Conservation (phyloP, 1,140 invertebrate genomes). For the Chrysoperla carnea region DNA sequence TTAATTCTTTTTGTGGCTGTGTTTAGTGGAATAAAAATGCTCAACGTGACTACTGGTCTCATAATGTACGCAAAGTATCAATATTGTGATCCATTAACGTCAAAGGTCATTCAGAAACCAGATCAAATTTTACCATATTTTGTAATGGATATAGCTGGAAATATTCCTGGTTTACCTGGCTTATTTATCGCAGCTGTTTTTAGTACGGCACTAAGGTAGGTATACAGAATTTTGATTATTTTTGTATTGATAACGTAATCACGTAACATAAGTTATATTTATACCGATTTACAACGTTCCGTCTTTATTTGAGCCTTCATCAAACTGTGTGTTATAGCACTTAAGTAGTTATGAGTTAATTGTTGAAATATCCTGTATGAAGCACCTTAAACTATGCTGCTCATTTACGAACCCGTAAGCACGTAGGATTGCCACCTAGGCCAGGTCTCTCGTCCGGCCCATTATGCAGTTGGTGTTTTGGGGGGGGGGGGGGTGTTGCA, state of each 20-base stretch:
- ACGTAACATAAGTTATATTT: too few species aligned
- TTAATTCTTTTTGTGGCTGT: conserved; percentile 5
- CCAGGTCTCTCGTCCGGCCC: too few species aligned
- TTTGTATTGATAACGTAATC: neutral
- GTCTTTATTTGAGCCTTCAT: too few species aligned
- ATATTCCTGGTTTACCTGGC: conserved; percentile 33
- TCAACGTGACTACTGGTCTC: conserved; percentile 39
- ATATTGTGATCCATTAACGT: conserved; percentile 48
- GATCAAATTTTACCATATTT: conserved; percentile 31
- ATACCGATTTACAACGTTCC: too few species aligned
- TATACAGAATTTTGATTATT: conserved; percentile 1
- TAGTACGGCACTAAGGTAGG: conserved; percentile 41
- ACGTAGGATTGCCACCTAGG: too few species aligned
- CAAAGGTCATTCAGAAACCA: conserved; percentile 26
- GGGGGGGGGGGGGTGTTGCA: too few species aligned
- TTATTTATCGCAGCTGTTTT: conserved; percentile 46
- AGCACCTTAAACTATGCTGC: too few species aligned
- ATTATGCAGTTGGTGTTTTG: too few species aligned
- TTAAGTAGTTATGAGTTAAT: too few species aligned
- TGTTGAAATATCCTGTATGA: too few species aligned
- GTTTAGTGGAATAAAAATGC: conserved; percentile 8
- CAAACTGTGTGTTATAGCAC: too few species aligned
- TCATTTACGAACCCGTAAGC: too few species aligned
- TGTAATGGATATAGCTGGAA: conserved; percentile 31
- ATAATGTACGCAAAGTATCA: conserved; percentile 55